Base-by-base conservation (phyloP, 1,140 invertebrate genomes). In the Drosophila tristis region DNA sequence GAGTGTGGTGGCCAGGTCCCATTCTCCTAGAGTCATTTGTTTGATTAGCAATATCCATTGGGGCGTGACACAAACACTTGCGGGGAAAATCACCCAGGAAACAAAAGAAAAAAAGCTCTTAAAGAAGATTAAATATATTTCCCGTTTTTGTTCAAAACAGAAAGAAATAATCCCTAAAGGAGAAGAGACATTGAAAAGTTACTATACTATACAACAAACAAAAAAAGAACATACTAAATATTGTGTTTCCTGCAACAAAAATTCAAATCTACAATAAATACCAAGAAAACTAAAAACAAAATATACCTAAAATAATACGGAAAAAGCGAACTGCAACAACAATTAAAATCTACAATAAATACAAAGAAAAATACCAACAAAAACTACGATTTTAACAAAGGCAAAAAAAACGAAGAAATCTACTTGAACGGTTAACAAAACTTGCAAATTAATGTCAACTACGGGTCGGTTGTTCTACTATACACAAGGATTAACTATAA, bases 241-340 rank as follows among this genome's bases (percentile, higher is more conserved):
- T 72, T 54, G 61, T 75, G 79, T 78, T 82, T 81, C 59, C 74
- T 76, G 56, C 35, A 56, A 55, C 11, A 74, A 54, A 57, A 64
- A 56, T 7, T 55, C 31, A 54, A 72, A 47, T n/a, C 68, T 61
- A 80, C 48, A 72, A 58, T 63, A 6, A 29, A 29, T 29, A 29
- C 0, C 23, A 25, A 25, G 3, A 25, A 25, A 63, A 44, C 57
- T 49, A 58, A 0, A 53, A 56, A 49, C 11, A 74, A 60, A 65
- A 64, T 48, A 56, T 13, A 54, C 43, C 29, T 39, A 72, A 47
- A 59, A 57, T 60, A 31, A 31, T 26, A 26, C 26, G 26, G 26
- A 26, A 31, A 7, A 31, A 31, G 8, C 20, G 0, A 80, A 67
- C 74, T 76, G 62, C 20, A 55, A 54, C 11, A 74, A 54, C 57